phyloP scores from a whole-genome alignment of 2,888 invertebrate species.

The Helicoverpa assulta region DNA sequence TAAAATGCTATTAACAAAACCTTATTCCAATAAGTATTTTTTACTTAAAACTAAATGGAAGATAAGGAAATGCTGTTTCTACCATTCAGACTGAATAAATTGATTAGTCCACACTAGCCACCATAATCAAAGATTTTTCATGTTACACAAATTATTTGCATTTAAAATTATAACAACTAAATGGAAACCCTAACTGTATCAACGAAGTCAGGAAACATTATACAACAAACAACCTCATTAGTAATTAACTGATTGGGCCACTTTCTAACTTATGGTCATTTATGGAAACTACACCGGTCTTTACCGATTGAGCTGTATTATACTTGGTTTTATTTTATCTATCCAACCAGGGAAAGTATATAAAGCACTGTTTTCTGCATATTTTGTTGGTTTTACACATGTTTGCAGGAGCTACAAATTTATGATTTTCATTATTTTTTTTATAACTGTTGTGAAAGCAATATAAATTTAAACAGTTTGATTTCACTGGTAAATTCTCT shows the following conservation, averaged over 20 bases:
- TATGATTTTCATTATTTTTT: too few relatives aligned
- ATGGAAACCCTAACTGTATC: neutral
- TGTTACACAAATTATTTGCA: neutral
- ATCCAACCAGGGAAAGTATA: neutral
- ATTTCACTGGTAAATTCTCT: too few relatives aligned
- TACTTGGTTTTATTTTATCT: neutral
- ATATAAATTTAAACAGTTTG: too few relatives aligned
- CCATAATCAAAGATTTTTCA: neutral
- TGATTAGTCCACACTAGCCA: neutral
- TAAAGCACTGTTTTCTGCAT: neutral
- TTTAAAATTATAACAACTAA: neutral
- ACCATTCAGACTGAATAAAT: neutral
- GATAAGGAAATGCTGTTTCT: neutral
- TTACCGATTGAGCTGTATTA: slow-evolving; percentile 18
- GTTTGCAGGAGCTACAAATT: too few relatives aligned
- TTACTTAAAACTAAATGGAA: too few relatives aligned
- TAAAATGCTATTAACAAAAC: neutral
- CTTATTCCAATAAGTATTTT: too few relatives aligned
- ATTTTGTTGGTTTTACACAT: too few relatives aligned
- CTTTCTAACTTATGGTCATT: slow-evolving; percentile 73
- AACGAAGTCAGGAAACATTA: slow-evolving; percentile 38
- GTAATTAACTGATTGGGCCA: slow-evolving; percentile 48
- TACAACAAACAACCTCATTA: slow-evolving; percentile 23
- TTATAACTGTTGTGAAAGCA: too few relatives aligned
- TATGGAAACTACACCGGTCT: slow-evolving; percentile 63